Conservation (phyloP, 2,888 invertebrate genomes). For the Dyspetes luteomarginatus region DNA sequence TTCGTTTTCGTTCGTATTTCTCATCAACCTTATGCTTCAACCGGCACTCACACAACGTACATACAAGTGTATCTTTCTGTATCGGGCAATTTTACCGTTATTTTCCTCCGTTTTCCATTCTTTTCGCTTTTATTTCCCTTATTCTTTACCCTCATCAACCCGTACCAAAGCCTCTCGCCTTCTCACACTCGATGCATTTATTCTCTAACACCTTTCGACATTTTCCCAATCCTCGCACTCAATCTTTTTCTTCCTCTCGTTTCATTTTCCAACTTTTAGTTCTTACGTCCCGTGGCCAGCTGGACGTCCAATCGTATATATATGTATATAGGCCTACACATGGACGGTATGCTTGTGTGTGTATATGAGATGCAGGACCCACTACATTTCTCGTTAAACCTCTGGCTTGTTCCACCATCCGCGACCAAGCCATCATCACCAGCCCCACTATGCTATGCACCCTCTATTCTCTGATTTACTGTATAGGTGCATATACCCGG, state of each 20-base stretch:
- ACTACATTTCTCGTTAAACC: slow-evolving; percentile 49
- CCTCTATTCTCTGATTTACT: slow-evolving; percentile 38
- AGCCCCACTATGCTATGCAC: background rate
- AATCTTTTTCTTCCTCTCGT: background rate
- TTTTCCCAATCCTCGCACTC: slow-evolving; percentile 1
- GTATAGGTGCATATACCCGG: slow-evolving; percentile 8
- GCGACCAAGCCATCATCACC: slow-evolving; percentile 45
- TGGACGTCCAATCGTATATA: slow-evolving; percentile 11
- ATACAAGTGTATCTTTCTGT: slow-evolving; percentile 26
- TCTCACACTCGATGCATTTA: slow-evolving; percentile 3
- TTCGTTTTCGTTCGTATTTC: slow-evolving; percentile 14
- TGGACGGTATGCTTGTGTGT: background rate
- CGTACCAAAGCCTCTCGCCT: slow-evolving; percentile 12
- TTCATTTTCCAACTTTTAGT: slow-evolving; percentile 35
- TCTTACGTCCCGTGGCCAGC: slow-evolving; percentile 29
- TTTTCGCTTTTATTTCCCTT: background rate
- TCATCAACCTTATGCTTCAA: slow-evolving; percentile 26
- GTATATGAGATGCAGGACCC: background rate
- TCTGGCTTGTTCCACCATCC: slow-evolving; percentile 60
- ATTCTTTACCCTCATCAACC: background rate
- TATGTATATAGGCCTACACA: background rate
- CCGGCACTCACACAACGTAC: background rate
- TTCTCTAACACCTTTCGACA: slow-evolving; percentile 14
- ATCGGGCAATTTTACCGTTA: slow-evolving; percentile 30
- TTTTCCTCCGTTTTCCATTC: background rate